phyloP scores from a whole-genome alignment of 2,113 vertebrate species.

The Aphelocoma coerulescens region DNA sequence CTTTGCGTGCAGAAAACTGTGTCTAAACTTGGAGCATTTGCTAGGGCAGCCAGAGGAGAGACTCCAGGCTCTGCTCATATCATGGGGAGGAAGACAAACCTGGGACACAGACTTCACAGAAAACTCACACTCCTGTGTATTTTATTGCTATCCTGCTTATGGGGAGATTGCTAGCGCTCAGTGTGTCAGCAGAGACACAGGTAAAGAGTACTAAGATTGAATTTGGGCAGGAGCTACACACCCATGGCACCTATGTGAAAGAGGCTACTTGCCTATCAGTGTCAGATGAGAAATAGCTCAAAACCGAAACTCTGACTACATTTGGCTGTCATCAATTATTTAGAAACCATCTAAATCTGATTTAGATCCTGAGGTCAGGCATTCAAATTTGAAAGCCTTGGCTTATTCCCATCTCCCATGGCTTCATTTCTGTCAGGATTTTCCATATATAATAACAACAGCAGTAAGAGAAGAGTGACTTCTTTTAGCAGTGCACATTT shows the following conservation, averaged over 20 bases:
- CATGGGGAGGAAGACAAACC: not conserved
- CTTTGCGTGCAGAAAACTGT: not conserved
- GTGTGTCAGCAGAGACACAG: not conserved
- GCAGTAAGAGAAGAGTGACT: not conserved
- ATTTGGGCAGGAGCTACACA: not conserved
- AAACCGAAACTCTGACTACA: not conserved
- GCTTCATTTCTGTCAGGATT: not conserved
- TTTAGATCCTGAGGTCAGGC: not conserved
- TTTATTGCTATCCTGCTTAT: not conserved
- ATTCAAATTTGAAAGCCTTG: not conserved
- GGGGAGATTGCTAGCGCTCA: not conserved
- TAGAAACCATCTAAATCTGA: not conserved
- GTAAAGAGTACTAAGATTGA: not conserved
- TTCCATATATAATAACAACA: not conserved
- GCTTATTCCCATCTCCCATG: not conserved
- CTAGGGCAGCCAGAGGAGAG: not conserved
- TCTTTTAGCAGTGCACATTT: not conserved
- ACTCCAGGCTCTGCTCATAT: not conserved
- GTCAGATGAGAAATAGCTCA: not conserved
- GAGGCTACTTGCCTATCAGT: fast-evolving
- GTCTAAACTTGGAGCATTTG: not conserved
- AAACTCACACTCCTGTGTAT: not conserved
- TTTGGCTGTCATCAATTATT: slow-evolving; percentile 23
- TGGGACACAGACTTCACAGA: not conserved
- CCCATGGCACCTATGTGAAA: not conserved